phyloP scores from a whole-genome alignment of 2,113 vertebrate genomes.

The Nyctibius bracteatus region DNA sequence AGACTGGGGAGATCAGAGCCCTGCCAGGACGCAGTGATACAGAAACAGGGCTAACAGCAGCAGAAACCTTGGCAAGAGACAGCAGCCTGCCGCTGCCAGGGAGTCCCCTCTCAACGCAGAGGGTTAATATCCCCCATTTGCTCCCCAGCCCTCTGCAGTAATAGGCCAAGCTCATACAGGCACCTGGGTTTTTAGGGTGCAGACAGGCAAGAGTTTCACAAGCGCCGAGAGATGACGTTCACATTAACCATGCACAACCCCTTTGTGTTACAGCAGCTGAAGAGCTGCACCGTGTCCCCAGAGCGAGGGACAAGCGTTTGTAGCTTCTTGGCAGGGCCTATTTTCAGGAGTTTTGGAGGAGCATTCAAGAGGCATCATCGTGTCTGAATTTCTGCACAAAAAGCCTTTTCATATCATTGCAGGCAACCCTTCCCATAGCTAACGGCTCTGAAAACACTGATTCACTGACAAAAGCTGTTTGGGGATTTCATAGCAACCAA shows the following conservation, averaged over 20 bases:
- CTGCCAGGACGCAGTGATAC: neutral
- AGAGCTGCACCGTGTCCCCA: neutral
- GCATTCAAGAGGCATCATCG: neutral
- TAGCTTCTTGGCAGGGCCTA: neutral
- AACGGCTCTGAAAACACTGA: neutral
- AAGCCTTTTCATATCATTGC: conserved; percentile 6
- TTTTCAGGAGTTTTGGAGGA: neutral
- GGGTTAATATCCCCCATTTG: neutral
- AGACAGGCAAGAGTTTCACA: neutral
- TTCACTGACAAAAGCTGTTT: conserved; percentile 11
- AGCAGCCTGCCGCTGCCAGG: neutral
- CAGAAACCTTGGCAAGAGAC: neutral
- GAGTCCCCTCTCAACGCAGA: neutral
- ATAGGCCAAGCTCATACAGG: neutral
- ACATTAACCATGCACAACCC: neutral
- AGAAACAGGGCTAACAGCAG: neutral
- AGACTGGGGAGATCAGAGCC: neutral
- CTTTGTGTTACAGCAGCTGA: neutral
- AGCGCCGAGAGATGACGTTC: neutral
- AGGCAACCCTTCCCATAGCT: neutral
- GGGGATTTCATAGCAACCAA: conserved; percentile 62
- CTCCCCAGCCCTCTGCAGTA: neutral
- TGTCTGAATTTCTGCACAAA: conserved; percentile 12
- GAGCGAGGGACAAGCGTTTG: accelerated
- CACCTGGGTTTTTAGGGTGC: neutral